Evolutionary conservation across 2,888 invertebrate genomes (phyloP).

Genomic region (Lasiommata megera): DNA sequence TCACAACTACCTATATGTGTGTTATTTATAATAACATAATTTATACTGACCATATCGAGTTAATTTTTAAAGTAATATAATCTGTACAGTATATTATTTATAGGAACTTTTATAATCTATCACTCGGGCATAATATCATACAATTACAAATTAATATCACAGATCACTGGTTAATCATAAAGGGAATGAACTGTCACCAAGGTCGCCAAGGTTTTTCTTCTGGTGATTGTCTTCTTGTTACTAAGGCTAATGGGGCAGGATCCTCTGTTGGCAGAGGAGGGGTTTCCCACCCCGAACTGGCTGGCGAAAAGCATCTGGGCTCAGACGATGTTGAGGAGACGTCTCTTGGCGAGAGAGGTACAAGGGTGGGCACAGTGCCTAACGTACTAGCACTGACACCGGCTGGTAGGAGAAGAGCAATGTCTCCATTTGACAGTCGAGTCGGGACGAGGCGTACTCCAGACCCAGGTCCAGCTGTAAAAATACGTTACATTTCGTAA

Average conservation of each 20-base stretch:
- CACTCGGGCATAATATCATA: constrained; percentile 45
- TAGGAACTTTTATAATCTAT: constrained; percentile 40
- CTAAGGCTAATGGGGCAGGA: constrained; percentile 85
- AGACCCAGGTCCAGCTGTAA: constrained; percentile 83
- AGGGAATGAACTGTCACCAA: constrained; percentile 81
- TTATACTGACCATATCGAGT: constrained; percentile 48
- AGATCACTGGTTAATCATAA: constrained; percentile 32
- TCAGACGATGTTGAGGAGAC: constrained; percentile 86
- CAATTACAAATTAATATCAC: constrained; percentile 43
- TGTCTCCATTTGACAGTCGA: constrained; percentile 90
- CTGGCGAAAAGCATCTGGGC: constrained; percentile 81
- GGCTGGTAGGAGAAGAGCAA: constrained; percentile 89
- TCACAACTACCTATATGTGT: neutral
- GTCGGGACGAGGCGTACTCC: constrained; percentile 91
- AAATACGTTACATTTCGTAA: too few relatives aligned
- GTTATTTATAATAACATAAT: constrained; percentile 35
- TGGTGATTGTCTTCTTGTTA: constrained; percentile 83
- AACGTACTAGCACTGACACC: constrained; percentile 77
- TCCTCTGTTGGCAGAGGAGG: constrained; percentile 67
- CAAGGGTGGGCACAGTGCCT: constrained; percentile 84
- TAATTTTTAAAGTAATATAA: constrained; percentile 34
- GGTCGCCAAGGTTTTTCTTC: constrained; percentile 92
- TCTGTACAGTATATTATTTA: constrained; percentile 22
- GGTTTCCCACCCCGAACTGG: constrained; percentile 75
- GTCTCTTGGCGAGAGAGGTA: constrained; percentile 88